These are phyloP conservation scores for Agrotis exclamationis DNA, from an alignment of 2,888 invertebrate genomes.

Conservation along the genomic window DNA sequence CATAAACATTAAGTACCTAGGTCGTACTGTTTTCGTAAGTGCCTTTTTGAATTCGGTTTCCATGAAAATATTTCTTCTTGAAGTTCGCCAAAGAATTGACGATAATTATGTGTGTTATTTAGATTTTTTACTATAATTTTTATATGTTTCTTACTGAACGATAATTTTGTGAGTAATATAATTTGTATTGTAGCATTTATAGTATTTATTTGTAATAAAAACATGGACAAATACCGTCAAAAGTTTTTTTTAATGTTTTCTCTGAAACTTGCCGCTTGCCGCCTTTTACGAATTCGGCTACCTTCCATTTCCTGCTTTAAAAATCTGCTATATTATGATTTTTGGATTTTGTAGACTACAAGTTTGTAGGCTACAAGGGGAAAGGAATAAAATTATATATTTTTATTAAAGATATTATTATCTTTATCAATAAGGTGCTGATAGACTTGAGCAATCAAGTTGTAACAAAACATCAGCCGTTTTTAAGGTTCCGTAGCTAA, in stretches of 20 bases:
- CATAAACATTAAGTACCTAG: slow-evolving; percentile 55
- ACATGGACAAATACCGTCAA: slow-evolving; percentile 56
- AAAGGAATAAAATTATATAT: too few relatives aligned
- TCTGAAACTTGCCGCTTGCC: background rate
- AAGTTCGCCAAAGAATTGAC: slow-evolving; percentile 68
- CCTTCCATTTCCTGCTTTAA: too few relatives aligned
- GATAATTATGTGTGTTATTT: slow-evolving; percentile 66
- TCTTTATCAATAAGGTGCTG: too few relatives aligned
- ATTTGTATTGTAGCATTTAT: slow-evolving; percentile 77
- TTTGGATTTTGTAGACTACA: too few relatives aligned
- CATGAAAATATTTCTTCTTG: slow-evolving; percentile 50
- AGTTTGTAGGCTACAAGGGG: too few relatives aligned
- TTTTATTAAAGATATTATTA: too few relatives aligned
- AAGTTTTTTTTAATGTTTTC: background rate
- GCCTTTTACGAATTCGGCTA: background rate
- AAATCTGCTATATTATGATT: too few relatives aligned
- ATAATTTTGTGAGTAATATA: slow-evolving; percentile 76
- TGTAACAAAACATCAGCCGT: too few relatives aligned
- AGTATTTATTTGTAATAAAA: slow-evolving; percentile 86
- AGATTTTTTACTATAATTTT: slow-evolving; percentile 69
- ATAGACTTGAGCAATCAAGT: too few relatives aligned
- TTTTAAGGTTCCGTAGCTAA: too few relatives aligned
- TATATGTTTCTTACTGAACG: slow-evolving; percentile 67
- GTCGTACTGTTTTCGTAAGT: slow-evolving; percentile 53
- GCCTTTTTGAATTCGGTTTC: slow-evolving; percentile 49